Base-by-base conservation (phyloP, 2,888 invertebrate species). In the Pyralis farinalis region DNA sequence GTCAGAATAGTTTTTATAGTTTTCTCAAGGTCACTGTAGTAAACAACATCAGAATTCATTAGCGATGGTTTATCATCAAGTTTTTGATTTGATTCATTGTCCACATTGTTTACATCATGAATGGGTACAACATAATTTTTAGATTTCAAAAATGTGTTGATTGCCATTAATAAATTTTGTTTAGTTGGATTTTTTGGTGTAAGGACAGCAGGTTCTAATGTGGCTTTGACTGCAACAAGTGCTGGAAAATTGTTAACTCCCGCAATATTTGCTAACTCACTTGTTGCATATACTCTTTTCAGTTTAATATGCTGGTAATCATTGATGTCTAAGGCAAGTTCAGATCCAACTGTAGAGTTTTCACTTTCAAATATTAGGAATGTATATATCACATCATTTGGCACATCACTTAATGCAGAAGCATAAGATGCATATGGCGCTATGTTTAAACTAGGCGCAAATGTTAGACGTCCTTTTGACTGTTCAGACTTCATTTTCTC, bases 11-110 rank as follows among this genome's bases (percentile, higher is more conserved):
- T 95, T 53, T 93, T 91, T n/a, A 99, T 74, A 0, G 96, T 94
- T 60, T 94, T 95, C 77, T 97, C 96, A 43, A 99, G 77, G 81
- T 99, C 99, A 50, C 93, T 92, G 78, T 96, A 95, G 72, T 95
- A 96, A 1, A 98, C 91, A 3, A 90, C 73, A 70, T 95, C 93
- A 22, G 80, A 57, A 52, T 67, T 56, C n/a, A 51, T 27, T 25
- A 44, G 41, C 4, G 36, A 10, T 16, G 39, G 37, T 37, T 57
- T 66, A 11, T 66, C 64, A 51, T 56, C 39, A 47, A 55, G 42
- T 61, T 63, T 48, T 29, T 59, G 55, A 76, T 73, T 53, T 37
- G 41, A 49, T 44, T 63, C 46, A 30, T 44, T 49, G 21, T 63
- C 63, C 37, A 52, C 47, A 36, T 52, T 51, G 51, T 67, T 31